These are phyloP conservation scores for Zosterops lateralis DNA, from an alignment of 2,113 vertebrate species.

Conservation along the genomic window DNA sequence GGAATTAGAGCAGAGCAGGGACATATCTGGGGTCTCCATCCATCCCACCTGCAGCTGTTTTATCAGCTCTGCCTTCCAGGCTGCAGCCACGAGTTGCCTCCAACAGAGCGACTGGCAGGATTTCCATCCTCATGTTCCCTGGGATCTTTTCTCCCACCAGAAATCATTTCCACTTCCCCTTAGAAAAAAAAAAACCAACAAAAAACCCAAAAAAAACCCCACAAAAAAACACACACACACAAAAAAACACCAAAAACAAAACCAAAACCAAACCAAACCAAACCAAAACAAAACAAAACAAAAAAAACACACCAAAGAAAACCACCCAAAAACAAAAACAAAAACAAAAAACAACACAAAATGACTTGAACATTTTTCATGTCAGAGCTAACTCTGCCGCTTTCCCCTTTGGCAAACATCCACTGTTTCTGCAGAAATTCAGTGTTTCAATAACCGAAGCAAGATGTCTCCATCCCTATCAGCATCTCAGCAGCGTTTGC, in stretches of 20 bases:
- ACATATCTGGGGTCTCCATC: background rate
- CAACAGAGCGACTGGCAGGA: background rate
- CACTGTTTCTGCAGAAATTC: fast-evolving
- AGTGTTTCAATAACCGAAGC: background rate
- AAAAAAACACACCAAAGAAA: no score
- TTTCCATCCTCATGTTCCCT: background rate
- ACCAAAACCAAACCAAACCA: no score
- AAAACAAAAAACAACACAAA: background rate
- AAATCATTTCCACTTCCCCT: background rate
- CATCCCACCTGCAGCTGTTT: background rate
- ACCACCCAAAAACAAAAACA: no score
- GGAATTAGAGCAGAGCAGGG: background rate
- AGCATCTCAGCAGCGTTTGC: background rate
- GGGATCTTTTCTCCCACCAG: background rate
- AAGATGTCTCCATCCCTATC: background rate
- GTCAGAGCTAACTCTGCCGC: background rate
- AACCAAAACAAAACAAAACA: no score
- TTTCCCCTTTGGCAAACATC: background rate
- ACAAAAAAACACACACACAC: no score
- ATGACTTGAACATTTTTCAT: background rate
- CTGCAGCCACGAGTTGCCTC: background rate
- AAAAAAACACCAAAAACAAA: no score
- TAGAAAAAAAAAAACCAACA: no score
- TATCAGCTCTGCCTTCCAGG: background rate
- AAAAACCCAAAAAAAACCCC: no score